phyloP scores from a whole-genome alignment of 2,888 invertebrate species.

The Euplagia quadripunctaria region DNA sequence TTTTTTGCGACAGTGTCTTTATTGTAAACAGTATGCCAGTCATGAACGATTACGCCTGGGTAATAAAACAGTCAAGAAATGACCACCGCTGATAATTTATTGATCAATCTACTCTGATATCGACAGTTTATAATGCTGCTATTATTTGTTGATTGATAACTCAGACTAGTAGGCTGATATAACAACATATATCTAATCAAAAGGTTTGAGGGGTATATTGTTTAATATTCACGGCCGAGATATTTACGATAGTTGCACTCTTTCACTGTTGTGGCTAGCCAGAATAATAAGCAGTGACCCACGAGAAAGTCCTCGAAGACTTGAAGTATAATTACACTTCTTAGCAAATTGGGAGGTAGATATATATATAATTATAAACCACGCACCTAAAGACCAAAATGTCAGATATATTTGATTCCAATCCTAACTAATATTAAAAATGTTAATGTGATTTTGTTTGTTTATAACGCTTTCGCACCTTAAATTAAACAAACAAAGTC shows the following conservation, averaged over 20 bases:
- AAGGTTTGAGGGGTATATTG: neutral
- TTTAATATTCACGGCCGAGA: neutral
- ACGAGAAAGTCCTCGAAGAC: neutral
- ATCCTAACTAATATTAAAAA: too few relatives aligned
- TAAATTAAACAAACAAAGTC: too few relatives aligned
- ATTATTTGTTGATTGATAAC: neutral
- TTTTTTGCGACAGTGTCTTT: neutral
- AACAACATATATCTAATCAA: neutral
- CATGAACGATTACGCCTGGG: neutral
- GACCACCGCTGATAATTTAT: neutral
- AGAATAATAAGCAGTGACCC: neutral
- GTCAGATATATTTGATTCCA: too few relatives aligned
- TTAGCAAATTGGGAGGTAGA: too few relatives aligned
- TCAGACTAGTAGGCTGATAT: neutral
- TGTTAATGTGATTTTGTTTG: too few relatives aligned
- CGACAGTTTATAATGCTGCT: neutral
- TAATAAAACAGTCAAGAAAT: neutral
- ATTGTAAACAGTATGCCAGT: neutral
- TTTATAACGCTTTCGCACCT: too few relatives aligned
- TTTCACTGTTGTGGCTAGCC: neutral
- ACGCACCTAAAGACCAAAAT: too few relatives aligned
- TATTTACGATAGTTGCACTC: neutral
- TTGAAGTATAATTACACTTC: too few relatives aligned
- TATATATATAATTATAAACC: too few relatives aligned
- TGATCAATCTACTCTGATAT: neutral